A percentile compares a stretch with the other conserved stretches of the same genome.
phyloP scores from a whole-genome alignment of 1,140 invertebrate genomes.

The Drosophila persimilis region DNA sequence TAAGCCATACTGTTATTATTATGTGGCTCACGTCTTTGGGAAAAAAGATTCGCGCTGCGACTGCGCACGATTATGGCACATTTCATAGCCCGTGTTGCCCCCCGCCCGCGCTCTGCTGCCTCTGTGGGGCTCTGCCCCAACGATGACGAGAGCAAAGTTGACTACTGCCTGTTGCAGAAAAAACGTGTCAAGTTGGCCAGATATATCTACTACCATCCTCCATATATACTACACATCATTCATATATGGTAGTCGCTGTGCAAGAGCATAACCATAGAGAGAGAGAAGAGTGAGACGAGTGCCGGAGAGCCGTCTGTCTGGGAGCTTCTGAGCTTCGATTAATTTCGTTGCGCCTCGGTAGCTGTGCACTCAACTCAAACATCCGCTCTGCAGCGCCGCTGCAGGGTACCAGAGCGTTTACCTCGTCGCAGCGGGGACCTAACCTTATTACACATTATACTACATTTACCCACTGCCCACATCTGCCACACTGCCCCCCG shows the following conservation, averaged over 20 bases:
- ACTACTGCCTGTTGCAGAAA: conserved; percentile 61
- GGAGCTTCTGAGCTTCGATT: conserved; percentile 63
- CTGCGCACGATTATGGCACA: conserved; percentile 79
- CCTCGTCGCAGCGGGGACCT: conserved; percentile 3
- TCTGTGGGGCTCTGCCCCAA: conserved; percentile 7
- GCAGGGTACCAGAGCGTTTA: conserved; percentile 24
- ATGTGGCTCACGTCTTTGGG: conserved; percentile 71
- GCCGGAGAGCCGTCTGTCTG: conserved; percentile 14
- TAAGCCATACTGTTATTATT: conserved; percentile 63
- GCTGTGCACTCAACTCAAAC: conserved; percentile 78
- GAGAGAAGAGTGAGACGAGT: no score
- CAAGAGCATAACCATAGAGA: conserved; percentile 47
- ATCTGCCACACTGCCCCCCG: not conserved
- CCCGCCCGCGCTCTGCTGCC: not conserved
- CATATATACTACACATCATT: conserved; percentile 2
- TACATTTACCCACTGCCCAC: conserved; percentile 19
- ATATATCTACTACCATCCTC: conserved; percentile 52
- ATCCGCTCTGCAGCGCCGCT: conserved; percentile 53
- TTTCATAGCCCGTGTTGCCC: conserved; percentile 38
- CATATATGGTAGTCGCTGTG: conserved; percentile 14
- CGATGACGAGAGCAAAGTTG: conserved; percentile 60
- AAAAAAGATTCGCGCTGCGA: conserved; percentile 70
- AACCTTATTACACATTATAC: conserved; percentile 19
- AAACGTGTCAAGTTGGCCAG: conserved; percentile 77
- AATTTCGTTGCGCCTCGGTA: conserved; percentile 79